Evolutionary conservation across 2,113 vertebrate species (phyloP).

Genomic region (Jacana jacana): DNA sequence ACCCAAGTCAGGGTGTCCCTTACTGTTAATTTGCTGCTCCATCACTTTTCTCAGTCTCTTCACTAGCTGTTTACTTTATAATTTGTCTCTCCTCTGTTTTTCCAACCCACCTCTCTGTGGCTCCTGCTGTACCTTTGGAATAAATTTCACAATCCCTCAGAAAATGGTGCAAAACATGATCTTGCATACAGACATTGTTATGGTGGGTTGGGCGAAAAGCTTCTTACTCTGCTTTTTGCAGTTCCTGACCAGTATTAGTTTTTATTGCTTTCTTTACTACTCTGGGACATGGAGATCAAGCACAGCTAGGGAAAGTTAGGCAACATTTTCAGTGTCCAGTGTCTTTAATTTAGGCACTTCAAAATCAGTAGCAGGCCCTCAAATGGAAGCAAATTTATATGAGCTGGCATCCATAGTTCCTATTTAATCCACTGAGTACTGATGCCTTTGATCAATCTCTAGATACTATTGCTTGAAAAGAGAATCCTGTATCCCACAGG

Average conservation of each 20-base stretch:
- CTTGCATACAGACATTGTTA: neutral
- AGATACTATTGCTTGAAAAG: neutral
- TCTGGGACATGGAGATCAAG: neutral
- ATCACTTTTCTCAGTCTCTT: neutral
- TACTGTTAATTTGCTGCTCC: neutral
- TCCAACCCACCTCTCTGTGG: neutral
- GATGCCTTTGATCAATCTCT: neutral
- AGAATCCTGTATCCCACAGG: neutral
- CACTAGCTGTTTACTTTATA: neutral
- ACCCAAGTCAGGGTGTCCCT: neutral
- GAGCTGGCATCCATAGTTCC: neutral
- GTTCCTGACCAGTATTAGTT: neutral
- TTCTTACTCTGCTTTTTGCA: neutral
- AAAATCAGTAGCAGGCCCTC: neutral
- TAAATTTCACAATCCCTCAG: neutral
- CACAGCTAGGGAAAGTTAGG: neutral
- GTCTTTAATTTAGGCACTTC: slow-evolving; percentile 1
- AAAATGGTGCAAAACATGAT: neutral
- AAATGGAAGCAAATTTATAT: neutral
- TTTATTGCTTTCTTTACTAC: neutral
- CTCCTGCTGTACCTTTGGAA: neutral
- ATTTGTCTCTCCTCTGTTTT: neutral
- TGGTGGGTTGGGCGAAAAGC: neutral
- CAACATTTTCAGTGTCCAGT: neutral
- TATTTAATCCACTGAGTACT: neutral